Evolutionary conservation across 2,113 vertebrate species (phyloP), one percentile per base, ranked within the genome.

Genomic region (Oreotrochilus melanogaster): DNA sequence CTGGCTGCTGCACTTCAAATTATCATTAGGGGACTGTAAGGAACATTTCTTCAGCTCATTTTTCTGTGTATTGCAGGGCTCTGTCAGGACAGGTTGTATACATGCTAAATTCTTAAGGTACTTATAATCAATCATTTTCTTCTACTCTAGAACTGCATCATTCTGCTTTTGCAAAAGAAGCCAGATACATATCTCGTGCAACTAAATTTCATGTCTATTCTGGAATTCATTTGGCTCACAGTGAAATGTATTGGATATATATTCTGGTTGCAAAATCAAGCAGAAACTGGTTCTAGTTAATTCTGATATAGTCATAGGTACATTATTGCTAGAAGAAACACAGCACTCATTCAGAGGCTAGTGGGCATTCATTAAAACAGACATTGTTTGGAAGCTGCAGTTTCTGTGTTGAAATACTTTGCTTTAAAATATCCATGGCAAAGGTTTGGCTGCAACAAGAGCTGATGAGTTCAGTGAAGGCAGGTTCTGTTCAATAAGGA

Each of bases 401-500:
- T 33, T 78, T 66, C n/a, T 89, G 53, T 65, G 61, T 62, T 74
- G 86, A 78, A 85, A 74, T 71, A 11, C 28, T 90, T 66, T 87
- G 64, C 90, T 92, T 90, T 61, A 56, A 33, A 88, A 85, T 70
- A 78, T 71, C 89, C 92, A 61, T 88, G 86, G 82, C 83, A 73
- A 92, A 94, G 18, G 61, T 67, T 92, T 90, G 89, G 88, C 89
- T 48, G 67, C 86, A 18, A n/a, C 5, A 6, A 5, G 42, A 66
- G 87, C 50, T 69, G 89, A 65, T 5, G 16, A 39, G 74, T 35
- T 21, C 56, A 51, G 45, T 3, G 22, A 11, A n/a, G 60, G 75
- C 70, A 73, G 74, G 61, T 70, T 65, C 51, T 74, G 56, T 65
- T 64, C 18, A 51, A 33, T 12, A 60, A 65, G 57, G 60, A 16